Conservation (phyloP, 2,797 vertebrate genomes). For the Apogon talboti region DNA sequence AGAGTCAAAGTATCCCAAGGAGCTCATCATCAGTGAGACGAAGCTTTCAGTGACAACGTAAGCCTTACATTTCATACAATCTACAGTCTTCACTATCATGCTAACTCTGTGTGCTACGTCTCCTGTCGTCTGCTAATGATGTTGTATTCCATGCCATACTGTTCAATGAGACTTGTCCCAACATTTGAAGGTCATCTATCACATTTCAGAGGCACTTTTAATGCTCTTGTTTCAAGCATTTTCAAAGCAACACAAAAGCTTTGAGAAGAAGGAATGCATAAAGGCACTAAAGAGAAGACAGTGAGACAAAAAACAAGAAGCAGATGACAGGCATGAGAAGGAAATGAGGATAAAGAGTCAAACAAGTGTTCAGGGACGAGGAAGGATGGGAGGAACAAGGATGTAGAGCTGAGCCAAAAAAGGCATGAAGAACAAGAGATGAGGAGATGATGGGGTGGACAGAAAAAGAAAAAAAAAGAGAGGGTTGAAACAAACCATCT, state of each 20-base stretch:
- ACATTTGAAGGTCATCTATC: slow-evolving; percentile 38
- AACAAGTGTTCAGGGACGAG: slow-evolving; percentile 22
- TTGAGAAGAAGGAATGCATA: slow-evolving; percentile 13
- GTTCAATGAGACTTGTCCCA: slow-evolving; percentile 28
- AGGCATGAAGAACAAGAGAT: slow-evolving; percentile 15
- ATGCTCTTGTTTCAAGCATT: slow-evolving; percentile 20
- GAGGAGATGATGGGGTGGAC: slow-evolving; percentile 26
- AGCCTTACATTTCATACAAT: slow-evolving; percentile 15
- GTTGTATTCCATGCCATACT: neutral
- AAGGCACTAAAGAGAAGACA: neutral
- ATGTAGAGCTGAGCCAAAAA: neutral
- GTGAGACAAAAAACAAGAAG: slow-evolving; percentile 34
- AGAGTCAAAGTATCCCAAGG: neutral
- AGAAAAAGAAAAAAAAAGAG: slow-evolving; percentile 28
- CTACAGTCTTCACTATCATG: slow-evolving; percentile 15
- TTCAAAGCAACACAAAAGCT: slow-evolving; percentile 28
- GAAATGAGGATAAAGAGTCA: slow-evolving; percentile 24
- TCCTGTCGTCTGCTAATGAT: too few relatives aligned
- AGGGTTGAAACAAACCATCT: slow-evolving; percentile 63
- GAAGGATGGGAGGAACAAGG: neutral
- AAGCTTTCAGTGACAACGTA: slow-evolving; percentile 15
- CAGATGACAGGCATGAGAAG: slow-evolving; percentile 35
- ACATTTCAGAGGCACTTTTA: slow-evolving; percentile 22
- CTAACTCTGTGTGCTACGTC: neutral
- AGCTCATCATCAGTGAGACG: neutral